Evolutionary conservation across 2,888 invertebrate species (phyloP), one percentile per base, ranked within the genome.

Genomic region (Camptogramma bilineatum): DNA sequence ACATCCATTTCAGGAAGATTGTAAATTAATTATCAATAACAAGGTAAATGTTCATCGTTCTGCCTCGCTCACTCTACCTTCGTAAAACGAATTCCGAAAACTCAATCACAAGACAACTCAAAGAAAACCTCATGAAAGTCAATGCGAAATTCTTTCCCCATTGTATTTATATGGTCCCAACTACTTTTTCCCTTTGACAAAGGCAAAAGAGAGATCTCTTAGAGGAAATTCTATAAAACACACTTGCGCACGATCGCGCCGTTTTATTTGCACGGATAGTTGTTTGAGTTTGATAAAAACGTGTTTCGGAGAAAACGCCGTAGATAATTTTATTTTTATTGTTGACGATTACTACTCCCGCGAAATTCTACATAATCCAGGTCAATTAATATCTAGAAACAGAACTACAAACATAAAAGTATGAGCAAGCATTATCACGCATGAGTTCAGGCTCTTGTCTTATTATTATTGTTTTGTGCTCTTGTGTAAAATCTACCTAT

Each of bases 121-220:
- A 42, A 16, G 44, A 56, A 48, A 28, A 47, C 59, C 57, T 65
- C 66, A 58, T 66, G 66, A 62, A 66, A 62, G 54, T 62, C 66
- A 58, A 66, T 58, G 16, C 34, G 24, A 21, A 58, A 62, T 66
- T 59, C 57, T 54, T 62, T 58, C 52, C 31, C 54, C 31, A 58
- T 56, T 66, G 62, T 59, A 47, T 55, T 54, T 59, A 53, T 44
- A 34, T 34, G 46, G 55, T 34, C 42, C 65, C 42, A 42, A 62
- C 58, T 58, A 66, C 58, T 10, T 48, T 47, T 57, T 51, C 42
- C 52, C 53, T 55, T 62, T 62, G 62, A 58, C 62, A 66, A 55
- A 52, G 58, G 62, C 55, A 55, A 54, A 62, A 65, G 34, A 62
- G 51, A 62, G 51, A 62, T 48, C 47, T 66, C 59, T 51, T 39